phyloP scores from a whole-genome alignment of 30 jellyfish, hydroid and myxozoan genomes.

The Aurelia aurita region DNA sequence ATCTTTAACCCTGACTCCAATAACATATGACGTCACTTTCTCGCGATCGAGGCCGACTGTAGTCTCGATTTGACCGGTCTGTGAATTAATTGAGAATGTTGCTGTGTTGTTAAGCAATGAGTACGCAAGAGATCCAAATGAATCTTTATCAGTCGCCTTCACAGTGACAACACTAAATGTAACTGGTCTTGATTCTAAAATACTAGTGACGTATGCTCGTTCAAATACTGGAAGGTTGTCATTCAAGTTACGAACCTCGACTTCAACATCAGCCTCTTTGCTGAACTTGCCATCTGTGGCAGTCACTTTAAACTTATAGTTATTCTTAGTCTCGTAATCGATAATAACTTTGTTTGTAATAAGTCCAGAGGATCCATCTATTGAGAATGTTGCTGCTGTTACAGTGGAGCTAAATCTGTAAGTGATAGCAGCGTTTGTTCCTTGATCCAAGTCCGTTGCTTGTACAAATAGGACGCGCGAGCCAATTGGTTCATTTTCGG shows the following conservation, averaged over 20 bases:
- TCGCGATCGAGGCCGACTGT: slow-evolving; percentile 83
- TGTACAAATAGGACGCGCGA: slow-evolving; percentile 22
- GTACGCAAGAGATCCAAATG: slow-evolving; percentile 75
- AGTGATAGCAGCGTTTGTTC: slow-evolving; percentile 69
- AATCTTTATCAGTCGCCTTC: slow-evolving; percentile 86
- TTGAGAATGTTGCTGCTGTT: slow-evolving; percentile 50
- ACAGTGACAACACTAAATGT: slow-evolving; percentile 69
- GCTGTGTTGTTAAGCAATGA: slow-evolving; percentile 55
- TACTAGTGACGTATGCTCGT: slow-evolving; percentile 17
- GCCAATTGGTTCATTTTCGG: slow-evolving; percentile 44
- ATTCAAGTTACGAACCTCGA: slow-evolving; percentile 69
- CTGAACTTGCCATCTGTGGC: slow-evolving; percentile 82
- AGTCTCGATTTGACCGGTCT: slow-evolving; percentile 77
- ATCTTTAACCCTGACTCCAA: slow-evolving; percentile 76
- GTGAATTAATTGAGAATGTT: slow-evolving; percentile 71
- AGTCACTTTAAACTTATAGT: slow-evolving; percentile 58
- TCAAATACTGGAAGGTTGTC: slow-evolving; percentile 84
- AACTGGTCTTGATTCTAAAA: slow-evolving; percentile 55
- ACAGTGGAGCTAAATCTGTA: slow-evolving; percentile 44
- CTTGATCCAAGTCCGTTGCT: slow-evolving; percentile 80
- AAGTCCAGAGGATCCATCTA: slow-evolving; percentile 63
- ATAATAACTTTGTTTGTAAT: slow-evolving; percentile 39
- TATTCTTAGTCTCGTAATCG: slow-evolving; percentile 76
- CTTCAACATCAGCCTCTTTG: slow-evolving; percentile 45
- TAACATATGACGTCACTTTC: slow-evolving; percentile 31